Evolutionary conservation across 2,797 vertebrate genomes (phyloP).

Genomic region (Bradypodion ventrale): DNA sequence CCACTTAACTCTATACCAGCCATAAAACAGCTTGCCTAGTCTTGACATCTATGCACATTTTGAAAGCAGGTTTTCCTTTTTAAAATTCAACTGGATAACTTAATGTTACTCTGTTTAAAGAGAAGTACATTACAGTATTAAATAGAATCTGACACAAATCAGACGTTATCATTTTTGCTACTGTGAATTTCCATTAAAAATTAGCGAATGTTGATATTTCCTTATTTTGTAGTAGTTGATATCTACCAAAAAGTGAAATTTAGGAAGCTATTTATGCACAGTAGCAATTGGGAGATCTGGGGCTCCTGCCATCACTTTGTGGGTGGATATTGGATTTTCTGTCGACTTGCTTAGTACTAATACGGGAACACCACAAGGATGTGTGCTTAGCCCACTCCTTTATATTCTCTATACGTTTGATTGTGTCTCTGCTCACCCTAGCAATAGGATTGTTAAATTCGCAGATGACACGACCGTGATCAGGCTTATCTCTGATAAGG

Average conservation of each 20-base stretch:
- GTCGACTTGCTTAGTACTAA: too few species aligned
- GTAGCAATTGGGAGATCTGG: too few species aligned
- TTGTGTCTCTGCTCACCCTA: too few species aligned
- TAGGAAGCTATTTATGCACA: background rate
- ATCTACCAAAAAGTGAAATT: background rate
- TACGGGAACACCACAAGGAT: too few species aligned
- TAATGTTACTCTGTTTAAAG: background rate
- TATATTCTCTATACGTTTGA: too few species aligned
- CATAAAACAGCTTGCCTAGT: background rate
- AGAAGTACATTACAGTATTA: fast-evolving
- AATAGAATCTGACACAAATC: background rate
- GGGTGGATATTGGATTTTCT: too few species aligned
- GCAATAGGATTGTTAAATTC: too few species aligned
- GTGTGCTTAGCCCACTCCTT: too few species aligned
- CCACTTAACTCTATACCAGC: fast-evolving
- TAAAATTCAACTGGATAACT: background rate
- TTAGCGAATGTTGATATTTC: background rate
- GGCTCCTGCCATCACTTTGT: too few species aligned
- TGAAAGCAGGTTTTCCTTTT: background rate
- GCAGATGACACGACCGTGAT: too few species aligned
- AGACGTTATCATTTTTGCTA: background rate
- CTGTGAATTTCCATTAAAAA: background rate
- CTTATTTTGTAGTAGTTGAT: fast-evolving
- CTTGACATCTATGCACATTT: background rate
- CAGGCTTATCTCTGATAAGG: too few species aligned